Conservation (phyloP, 1,140 invertebrate species). For the Drosophila ohnishii region DNA sequence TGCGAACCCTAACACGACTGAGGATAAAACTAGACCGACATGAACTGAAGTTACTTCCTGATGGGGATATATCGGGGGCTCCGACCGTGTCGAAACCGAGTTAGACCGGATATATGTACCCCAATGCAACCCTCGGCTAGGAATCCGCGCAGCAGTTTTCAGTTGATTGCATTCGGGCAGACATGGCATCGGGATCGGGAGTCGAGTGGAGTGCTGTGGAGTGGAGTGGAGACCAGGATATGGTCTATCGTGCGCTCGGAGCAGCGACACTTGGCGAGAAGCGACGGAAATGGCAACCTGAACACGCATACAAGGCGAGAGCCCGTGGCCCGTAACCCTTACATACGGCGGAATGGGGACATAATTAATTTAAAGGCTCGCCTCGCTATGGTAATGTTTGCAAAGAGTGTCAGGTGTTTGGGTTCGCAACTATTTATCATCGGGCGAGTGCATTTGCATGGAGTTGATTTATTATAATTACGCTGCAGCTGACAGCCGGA, state of each 20-base stretch:
- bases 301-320: constrained; percentile 23
- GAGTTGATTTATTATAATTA: constrained; percentile 81
- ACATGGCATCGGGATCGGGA: constrained; percentile 16
- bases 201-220: not conserved
- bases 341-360: constrained; percentile 16
- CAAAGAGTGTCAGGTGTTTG: constrained; percentile 74
- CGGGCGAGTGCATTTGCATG: constrained; percentile 67
- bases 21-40: constrained; percentile 1
- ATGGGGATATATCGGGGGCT: not conserved
- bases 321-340: constrained; percentile 2
- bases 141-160: constrained; percentile 34
- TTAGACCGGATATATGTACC: constrained; percentile 20
- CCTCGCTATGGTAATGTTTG: constrained; percentile 61
- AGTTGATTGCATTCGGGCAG: constrained; percentile 47
- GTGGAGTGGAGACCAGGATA: constrained; percentile 14
- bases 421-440: constrained; percentile 67
- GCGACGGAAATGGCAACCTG: constrained; percentile 38
- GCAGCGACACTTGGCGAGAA: constrained; percentile 33
- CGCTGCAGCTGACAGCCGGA: constrained; percentile 71
- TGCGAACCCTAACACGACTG: not conserved
- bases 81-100: not conserved
- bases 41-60: constrained; percentile 3
- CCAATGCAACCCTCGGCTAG: constrained; percentile 9
- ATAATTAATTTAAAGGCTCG: constrained; percentile 78
- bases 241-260: constrained; percentile 14